Base-by-base conservation (phyloP, 1,140 invertebrate species). In the Stegodyphus mimosarum region DNA sequence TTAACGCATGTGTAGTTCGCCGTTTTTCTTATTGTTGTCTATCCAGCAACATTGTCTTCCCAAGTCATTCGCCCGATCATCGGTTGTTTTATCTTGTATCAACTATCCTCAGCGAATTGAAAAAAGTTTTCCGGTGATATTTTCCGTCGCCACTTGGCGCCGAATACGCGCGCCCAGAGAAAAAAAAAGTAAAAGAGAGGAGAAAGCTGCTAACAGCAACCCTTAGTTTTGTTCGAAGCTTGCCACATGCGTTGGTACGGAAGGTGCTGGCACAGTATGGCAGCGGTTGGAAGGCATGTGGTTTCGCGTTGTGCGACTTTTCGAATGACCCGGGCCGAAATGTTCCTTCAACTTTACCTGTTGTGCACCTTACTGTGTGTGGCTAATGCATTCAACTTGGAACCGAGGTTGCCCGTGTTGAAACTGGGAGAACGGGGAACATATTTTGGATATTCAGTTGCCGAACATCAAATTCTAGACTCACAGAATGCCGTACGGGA, bases 401-500 rank as follows among this genome's bases (percentile, higher is more conserved):
- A 97, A 90, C 92, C 94, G 72, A 93, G 94, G 90, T 93, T 97
- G 91, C 95, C 96, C 89, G 92, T 97, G 89, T 93, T 96, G 88
- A 96, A 96, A 91, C 90, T 92, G 77, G 95, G 95, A 87, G 87
- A 88, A 15, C 87, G 88, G 49, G 93, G 93, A 60, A 95, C 95
- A 67, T 96, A 96, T 91, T 97, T 97, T 91, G 96, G 96, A 91
- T 97, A 94, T 92, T 96, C 96, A 55, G 94, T 97, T 15, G 95
- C 96, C 70, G 93, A 96, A 90, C 96, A 97, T 90, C 78, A 89
- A 48, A 88, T 87, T 83, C 52, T 89, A 33, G 77, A 83, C 60
- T 52, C 64, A 5, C 10, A 51, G 4, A 77, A 77, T 6, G 60
- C 71, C 71, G 85, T 86, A 51, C 52, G 13, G 18, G 85, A 86